Evolutionary conservation across 2,113 vertebrate genomes (phyloP).

Genomic region (Neomonachus schauinslandi): DNA sequence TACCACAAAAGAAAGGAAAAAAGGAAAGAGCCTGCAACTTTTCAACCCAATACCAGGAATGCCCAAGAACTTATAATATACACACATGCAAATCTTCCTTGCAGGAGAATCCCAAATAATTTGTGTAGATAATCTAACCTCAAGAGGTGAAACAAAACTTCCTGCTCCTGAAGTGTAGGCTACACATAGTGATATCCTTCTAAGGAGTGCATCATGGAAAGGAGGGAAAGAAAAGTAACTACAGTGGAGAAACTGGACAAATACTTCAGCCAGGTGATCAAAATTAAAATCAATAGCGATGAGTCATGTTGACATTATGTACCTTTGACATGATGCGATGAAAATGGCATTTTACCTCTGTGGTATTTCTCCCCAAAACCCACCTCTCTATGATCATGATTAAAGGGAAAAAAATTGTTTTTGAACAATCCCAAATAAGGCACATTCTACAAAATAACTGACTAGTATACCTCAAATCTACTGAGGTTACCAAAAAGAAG

Average conservation of each 20-base stretch:
- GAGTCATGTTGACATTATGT: not conserved
- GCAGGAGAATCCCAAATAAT: not conserved
- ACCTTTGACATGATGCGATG: not conserved
- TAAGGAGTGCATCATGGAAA: not conserved
- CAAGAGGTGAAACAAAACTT: not conserved
- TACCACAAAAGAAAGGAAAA: not conserved
- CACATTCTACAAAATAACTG: not conserved
- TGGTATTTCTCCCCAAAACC: not conserved
- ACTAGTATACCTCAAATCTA: not conserved
- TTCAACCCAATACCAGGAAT: not conserved
- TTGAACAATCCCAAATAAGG: not conserved
- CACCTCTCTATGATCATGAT: not conserved
- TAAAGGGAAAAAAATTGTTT: not conserved
- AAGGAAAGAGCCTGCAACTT: not conserved
- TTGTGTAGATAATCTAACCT: not conserved
- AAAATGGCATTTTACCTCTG: not conserved
- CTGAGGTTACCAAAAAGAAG: not conserved
- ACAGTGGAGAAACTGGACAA: not conserved
- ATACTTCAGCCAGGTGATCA: not conserved
- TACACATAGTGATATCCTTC: not conserved
- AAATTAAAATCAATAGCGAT: not conserved
- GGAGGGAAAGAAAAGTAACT: not conserved
- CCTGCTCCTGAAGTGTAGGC: not conserved
- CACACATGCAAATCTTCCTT: not conserved
- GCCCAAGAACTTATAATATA: not conserved